Evolutionary conservation across 2,797 vertebrate genomes (phyloP), one percentile per base, ranked within the genome.

Genomic region (Phoxinus dragarum): DNA sequence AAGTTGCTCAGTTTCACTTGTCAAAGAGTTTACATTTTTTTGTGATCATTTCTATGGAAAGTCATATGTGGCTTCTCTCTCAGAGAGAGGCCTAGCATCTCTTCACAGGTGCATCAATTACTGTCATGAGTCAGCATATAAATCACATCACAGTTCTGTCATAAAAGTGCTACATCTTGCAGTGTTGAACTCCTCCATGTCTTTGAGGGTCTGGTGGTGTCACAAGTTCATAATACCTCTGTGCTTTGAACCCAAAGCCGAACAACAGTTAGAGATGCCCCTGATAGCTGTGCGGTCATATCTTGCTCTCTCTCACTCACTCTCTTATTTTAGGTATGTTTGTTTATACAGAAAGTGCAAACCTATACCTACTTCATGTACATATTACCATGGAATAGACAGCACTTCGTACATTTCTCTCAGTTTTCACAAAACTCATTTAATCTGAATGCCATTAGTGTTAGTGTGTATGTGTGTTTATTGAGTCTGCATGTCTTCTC

Each of bases 101-200:
- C 67, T 52, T 61, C 9, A 27, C 27, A 19, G 34, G 16, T n/a
- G 68, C 36, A 44, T 69, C 6, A 77, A 23, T 9, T 40, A 68
- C 47, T 27, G 17, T 34, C 11, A 67, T 84, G 27, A 71, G 3
- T n/a, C 21, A 85, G 27, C 42, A 38, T 72, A 68, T 71, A 72
- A 71, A 79, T 47, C 5, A 84, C 49, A 78, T 47, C 40, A 71
- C 40, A 71, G 40, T 71, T 47, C 27, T 36, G 11, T 38, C 61
- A 67, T n/a, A 72, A 79, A 79, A 38, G 21, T 72, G 40, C 21
- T 80, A 64, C 34, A 72, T 21, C 19, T 44, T n/a, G 64, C 5
- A 14, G 42, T 44, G 38, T 78, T 7, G 52, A 84, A 40, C 84
- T 88, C 77, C 61, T 81, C 77, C 83, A 49, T 71, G n/a, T 44